These are phyloP conservation scores for human DNA, from an alignment of 2,113 vertebrate genomes.

Conservation along the genomic window GRCh38 chrX:7466001-7466500, in stretches of 20 bases:
- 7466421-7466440: neutral
- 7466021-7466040: accelerated
- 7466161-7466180: accelerated
- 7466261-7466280: accelerated
- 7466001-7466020: neutral
- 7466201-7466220: accelerated
- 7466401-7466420: neutral
- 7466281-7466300: too few relatives aligned
- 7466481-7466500: accelerated
- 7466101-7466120: accelerated
- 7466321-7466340: neutral
- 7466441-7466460: accelerated
- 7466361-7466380: neutral
- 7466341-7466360: neutral
- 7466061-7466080: too few relatives aligned
- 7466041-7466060: accelerated
- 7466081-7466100: accelerated
- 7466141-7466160: neutral
- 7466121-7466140: accelerated
- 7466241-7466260: accelerated
- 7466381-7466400: accelerated
- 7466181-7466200: too few relatives aligned
- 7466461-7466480: accelerated
- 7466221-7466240: accelerated
- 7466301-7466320: accelerated